Evolutionary conservation across 1,140 invertebrate species (phyloP).

Genomic region (Pseudomyrmex cubaensis): DNA sequence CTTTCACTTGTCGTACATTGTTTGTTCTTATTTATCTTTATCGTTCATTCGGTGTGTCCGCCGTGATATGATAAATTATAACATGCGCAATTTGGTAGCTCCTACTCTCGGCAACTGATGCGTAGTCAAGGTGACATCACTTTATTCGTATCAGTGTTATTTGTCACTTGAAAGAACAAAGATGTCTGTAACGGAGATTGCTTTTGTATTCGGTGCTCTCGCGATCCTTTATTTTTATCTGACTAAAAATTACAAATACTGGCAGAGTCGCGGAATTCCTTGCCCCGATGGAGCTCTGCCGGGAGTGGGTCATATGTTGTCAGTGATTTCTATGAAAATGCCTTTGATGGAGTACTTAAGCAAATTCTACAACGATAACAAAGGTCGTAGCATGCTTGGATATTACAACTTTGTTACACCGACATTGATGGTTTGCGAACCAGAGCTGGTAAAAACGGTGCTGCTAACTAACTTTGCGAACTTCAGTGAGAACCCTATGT

Average conservation of each 20-base stretch:
- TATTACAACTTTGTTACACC: constrained; percentile 71
- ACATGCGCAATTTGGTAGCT: too few species aligned
- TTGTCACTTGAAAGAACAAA: too few species aligned
- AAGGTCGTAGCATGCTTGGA: constrained; percentile 70
- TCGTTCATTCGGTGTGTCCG: too few species aligned
- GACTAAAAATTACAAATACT: constrained; percentile 74
- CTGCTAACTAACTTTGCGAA: constrained; percentile 76
- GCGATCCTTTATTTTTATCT: background rate
- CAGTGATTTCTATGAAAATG: constrained; percentile 49
- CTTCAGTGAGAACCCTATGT: constrained; percentile 63
- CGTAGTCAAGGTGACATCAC: too few species aligned
- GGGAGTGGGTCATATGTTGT: constrained; percentile 73
- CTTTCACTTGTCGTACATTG: too few species aligned
- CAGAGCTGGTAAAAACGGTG: constrained; percentile 75
- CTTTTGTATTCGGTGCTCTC: background rate
- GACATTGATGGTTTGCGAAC: constrained; percentile 76
- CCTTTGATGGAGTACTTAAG: constrained; percentile 47
- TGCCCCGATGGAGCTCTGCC: constrained; percentile 71
- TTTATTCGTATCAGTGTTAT: too few species aligned
- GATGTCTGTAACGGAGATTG: too few species aligned
- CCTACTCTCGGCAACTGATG: too few species aligned
- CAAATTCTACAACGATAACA: constrained; percentile 64
- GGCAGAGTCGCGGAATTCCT: constrained; percentile 81
- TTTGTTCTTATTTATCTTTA: too few species aligned
- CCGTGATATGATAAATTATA: too few species aligned